A percentile compares a stretch with the other conserved stretches of the same genome.
phyloP scores from a whole-genome alignment of 1,140 invertebrate species.

The Drosophila willistoni region DNA sequence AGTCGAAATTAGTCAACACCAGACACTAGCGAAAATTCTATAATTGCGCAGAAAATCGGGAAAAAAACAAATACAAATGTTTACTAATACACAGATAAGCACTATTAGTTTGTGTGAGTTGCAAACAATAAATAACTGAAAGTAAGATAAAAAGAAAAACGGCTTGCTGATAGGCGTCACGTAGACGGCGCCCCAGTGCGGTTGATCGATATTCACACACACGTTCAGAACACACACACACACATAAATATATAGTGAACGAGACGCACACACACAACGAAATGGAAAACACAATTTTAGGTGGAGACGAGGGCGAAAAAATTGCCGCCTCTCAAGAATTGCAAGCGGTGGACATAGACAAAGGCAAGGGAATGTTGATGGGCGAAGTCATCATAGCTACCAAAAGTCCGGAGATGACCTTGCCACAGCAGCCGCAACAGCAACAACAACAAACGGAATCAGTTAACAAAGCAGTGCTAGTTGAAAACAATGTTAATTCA shows the following conservation, averaged over 20 bases:
- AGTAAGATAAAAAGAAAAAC: slow-evolving; percentile 53
- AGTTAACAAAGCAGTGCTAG: slow-evolving; percentile 28
- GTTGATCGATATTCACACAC: slow-evolving; percentile 70
- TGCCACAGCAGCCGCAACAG: slow-evolving; percentile 25
- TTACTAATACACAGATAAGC: slow-evolving; percentile 49
- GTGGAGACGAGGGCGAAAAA: slow-evolving; percentile 62
- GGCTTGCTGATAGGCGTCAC: slow-evolving; percentile 72
- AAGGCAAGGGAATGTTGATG: neutral
- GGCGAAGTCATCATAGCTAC: slow-evolving; percentile 5
- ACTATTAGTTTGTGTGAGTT: slow-evolving; percentile 24
- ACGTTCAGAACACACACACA: slow-evolving; percentile 24
- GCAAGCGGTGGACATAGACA: slow-evolving; percentile 7
- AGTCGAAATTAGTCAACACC: neutral
- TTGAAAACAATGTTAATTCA: slow-evolving; percentile 45
- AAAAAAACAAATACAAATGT: slow-evolving; percentile 33
- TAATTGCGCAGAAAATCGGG: slow-evolving; percentile 25
- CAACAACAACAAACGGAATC: slow-evolving; percentile 36
- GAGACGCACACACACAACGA: slow-evolving; percentile 50
- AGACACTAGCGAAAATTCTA: slow-evolving; percentile 16
- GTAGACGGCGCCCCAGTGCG: slow-evolving; percentile 57
- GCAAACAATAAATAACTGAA: slow-evolving; percentile 21
- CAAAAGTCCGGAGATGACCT: slow-evolving; percentile 3
- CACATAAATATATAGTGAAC: slow-evolving; percentile 31
- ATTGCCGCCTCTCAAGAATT: slow-evolving; percentile 36
- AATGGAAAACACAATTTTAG: slow-evolving; percentile 68